Base-by-base conservation (phyloP, 2,113 vertebrate genomes). In the Gopherus flavomarginatus region DNA sequence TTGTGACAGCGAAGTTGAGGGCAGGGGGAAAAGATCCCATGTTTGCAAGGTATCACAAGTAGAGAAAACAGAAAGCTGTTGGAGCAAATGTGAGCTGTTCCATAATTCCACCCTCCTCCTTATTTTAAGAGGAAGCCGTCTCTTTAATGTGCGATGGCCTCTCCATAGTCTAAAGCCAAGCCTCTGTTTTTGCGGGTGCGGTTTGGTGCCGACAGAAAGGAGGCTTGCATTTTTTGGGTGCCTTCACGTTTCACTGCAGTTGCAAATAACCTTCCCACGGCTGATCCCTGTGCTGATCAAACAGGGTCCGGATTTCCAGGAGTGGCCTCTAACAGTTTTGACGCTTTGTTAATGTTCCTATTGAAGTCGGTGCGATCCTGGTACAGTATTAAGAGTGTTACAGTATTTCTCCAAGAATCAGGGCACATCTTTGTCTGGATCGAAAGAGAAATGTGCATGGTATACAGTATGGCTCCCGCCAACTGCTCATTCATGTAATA, bases 91-190 rank as follows among this genome's bases (percentile, higher is more conserved):
- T 0, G 6, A 62, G 22, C 47, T 0, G 38, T 26, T 86, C 65
- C 17, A 0, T 56, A 80, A 87, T 26, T 19, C 50, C 2, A 0
- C 62, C 81, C 35, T 12, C 65, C 83, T 53, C 65, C 77, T 85
- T 27, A 8, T 80, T 87, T 83, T 12, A 38, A 65, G 26, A 42
- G 4, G 24, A 3, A 21, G 22, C 38, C 10, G 3, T 11, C 72
- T 24, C 47, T 91, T 91, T 8, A n/a, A 52, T 5, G 1, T 1
- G 22, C 19, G 3, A 6, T 44, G 8, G 21, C 2, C 5, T 0
- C 0, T 3, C 21, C 26, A 0, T 1, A 17, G 49, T 9, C 10
- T 2, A 11, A 10, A 22, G n/a, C n/a, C 21, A 17, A 10, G n/a
- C 38, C 11, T 75, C 19, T 75, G 69, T 11, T 14, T 62, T 69